These are phyloP conservation scores for Proales similis DNA, from an alignment of 1,140 invertebrate genomes.

Conservation along the genomic window DNA sequence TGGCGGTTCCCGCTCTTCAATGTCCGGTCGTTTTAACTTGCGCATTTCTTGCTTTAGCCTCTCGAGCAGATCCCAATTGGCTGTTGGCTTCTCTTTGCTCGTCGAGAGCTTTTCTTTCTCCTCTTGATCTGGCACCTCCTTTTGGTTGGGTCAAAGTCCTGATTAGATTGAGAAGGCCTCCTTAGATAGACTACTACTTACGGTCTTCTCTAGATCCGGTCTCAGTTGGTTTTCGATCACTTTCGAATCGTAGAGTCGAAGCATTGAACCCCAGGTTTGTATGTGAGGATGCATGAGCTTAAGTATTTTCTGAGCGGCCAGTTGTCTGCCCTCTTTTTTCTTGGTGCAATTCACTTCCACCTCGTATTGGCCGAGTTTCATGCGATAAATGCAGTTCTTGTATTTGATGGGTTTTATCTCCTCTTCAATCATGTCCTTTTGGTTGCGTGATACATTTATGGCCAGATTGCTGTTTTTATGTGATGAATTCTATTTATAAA, in stretches of 20 bases:
- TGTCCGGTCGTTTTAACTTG: conserved; percentile 60
- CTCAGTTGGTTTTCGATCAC: conserved; percentile 52
- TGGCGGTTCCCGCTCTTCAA: conserved; percentile 39
- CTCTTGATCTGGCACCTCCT: conserved; percentile 65
- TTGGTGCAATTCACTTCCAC: conserved; percentile 68
- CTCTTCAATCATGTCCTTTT: conserved; percentile 76
- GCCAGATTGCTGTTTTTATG: conserved; percentile 39
- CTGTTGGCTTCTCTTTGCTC: conserved; percentile 78
- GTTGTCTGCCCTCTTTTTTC: conserved; percentile 92
- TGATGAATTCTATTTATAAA: not conserved
- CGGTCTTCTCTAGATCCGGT: not conserved
- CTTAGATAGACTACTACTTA: conserved; percentile 36
- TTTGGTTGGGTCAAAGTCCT: not conserved
- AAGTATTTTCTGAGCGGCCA: conserved; percentile 86
- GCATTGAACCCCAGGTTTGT: conserved; percentile 82
- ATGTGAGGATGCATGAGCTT: conserved; percentile 83
- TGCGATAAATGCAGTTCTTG: conserved; percentile 85
- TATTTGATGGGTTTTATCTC: conserved; percentile 79
- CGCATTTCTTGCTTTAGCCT: conserved; percentile 80
- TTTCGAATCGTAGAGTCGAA: conserved; percentile 82
- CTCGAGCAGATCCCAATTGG: conserved; percentile 83
- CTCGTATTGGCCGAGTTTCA: conserved; percentile 84
- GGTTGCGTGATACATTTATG: conserved; percentile 45
- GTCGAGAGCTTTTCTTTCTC: conserved; percentile 83
- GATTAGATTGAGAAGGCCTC: not conserved